phyloP scores from a whole-genome alignment of 2,113 vertebrate species.

The Rynchops niger region DNA sequence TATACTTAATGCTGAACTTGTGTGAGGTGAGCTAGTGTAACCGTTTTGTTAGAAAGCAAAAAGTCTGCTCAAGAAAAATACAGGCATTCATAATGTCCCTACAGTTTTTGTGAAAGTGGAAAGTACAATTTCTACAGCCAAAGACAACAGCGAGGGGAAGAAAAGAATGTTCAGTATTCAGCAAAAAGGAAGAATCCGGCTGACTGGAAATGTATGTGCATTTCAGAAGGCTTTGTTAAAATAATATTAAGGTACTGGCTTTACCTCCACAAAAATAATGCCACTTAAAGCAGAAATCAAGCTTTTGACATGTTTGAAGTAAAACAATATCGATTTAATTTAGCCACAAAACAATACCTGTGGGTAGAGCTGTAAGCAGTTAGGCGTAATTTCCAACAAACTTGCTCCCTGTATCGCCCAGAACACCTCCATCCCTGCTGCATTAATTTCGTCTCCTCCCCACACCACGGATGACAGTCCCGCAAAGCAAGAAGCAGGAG shows the following conservation, averaged over 20 bases:
- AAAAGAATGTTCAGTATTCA: constrained; percentile 78
- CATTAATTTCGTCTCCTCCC: neutral
- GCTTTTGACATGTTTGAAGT: neutral
- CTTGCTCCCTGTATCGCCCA: neutral
- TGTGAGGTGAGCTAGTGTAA: neutral
- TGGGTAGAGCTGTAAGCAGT: neutral
- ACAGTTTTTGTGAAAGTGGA: constrained; percentile 75
- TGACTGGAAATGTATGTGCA: constrained; percentile 69
- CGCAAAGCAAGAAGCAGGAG: neutral
- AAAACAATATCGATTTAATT: neutral
- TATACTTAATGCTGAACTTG: neutral
- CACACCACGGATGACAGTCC: neutral
- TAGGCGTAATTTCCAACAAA: neutral
- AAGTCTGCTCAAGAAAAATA: constrained; percentile 62
- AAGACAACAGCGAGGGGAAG: constrained; percentile 77
- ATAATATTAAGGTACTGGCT: constrained; percentile 51
- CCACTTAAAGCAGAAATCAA: neutral
- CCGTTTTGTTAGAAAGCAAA: constrained; percentile 66
- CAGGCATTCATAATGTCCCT: constrained; percentile 63
- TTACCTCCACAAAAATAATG: constrained; percentile 27
- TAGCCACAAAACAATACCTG: neutral
- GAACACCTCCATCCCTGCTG: neutral
- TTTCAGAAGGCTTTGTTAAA: constrained; percentile 62
- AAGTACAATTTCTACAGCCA: constrained; percentile 74
- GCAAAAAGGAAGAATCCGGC: constrained; percentile 75